A percentile compares a stretch with the other conserved stretches of the same genome.
Conservation (phyloP, 2,888 invertebrate species). For the Diarsia rubi region DNA sequence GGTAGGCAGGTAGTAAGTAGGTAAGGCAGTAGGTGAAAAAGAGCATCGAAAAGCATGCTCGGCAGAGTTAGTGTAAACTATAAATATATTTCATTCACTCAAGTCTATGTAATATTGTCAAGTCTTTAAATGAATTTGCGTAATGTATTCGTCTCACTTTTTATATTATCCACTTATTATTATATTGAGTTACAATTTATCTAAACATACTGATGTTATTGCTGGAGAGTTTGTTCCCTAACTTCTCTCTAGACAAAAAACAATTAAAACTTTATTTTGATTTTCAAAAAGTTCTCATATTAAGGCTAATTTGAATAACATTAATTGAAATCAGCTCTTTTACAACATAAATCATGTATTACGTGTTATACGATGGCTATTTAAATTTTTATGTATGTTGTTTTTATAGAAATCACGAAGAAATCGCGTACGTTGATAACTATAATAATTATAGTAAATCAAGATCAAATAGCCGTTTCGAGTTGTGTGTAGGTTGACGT, state of each 20-base stretch:
- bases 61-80: neutral
- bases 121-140: neutral
- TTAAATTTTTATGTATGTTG: neutral
- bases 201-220: too few relatives aligned
- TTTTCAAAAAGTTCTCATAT: neutral
- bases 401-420: too few relatives aligned
- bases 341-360: neutral
- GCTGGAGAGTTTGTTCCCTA: too few relatives aligned
- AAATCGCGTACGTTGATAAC: neutral
- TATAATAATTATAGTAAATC: neutral
- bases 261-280: neutral
- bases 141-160: constrained; percentile 3
- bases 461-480: neutral
- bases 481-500: too few relatives aligned
- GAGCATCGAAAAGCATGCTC: too few relatives aligned
- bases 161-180: too few relatives aligned
- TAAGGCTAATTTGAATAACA: neutral
- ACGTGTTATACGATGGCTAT: neutral
- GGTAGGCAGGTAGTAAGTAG: too few relatives aligned
- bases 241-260: neutral
- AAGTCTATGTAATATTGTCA: neutral
- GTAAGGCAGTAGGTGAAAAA: too few relatives aligned
- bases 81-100: neutral
- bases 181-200: too few relatives aligned
- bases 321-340: too few relatives aligned